Base-by-base conservation (phyloP, 2,113 vertebrate species). In the Oreocharis arfaki region DNA sequence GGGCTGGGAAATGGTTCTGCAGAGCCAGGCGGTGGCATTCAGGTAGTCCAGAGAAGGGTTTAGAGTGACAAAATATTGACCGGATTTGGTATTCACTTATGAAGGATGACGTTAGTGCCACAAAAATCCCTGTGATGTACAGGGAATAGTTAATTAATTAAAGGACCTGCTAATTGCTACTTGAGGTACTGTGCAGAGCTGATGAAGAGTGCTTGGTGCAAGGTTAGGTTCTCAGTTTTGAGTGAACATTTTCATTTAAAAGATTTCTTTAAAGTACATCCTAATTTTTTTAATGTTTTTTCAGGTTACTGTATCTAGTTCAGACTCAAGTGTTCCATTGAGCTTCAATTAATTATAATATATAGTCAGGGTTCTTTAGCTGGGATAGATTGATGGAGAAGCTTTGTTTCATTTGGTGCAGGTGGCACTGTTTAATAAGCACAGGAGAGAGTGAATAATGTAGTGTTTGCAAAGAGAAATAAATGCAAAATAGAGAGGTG, bases 391-490 rank as follows among this genome's bases (percentile, higher is more conserved):
- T 97, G 97, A 98, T 97, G 97, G 96, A 95, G 97, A 97, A 98
- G 97, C 97, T 97, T 98, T 98, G 97, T 98, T 97, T 97, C 97
- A 98, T 97, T 97, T 98, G 97, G 97, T 98, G 98, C 98, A 98
- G 97, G 98, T 98, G 98, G 98, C 97, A 98, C 97, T 97, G 97
- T 98, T 98, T 98, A 98, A 98, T 98, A 98, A 98, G 98, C 98
- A 98, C 95, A 97, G 93, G 96, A 97, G 96, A 98, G 97, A 98
- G 96, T 97, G 97, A 97, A 97, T 98, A 98, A 97, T 98, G 98
- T 97, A 98, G 97, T 97, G 96, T 97, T 97, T 96, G 97, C 96
- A 98, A 98, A 97, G 97, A 98, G 97, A 98, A 98, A 97, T 98
- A 98, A 97, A 98, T 98, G 97, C 97, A 98, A 98, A 98, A 97